These are phyloP conservation scores for Ceyx margarethae DNA, from an alignment of 2,113 vertebrate species.

Conservation along the genomic window DNA sequence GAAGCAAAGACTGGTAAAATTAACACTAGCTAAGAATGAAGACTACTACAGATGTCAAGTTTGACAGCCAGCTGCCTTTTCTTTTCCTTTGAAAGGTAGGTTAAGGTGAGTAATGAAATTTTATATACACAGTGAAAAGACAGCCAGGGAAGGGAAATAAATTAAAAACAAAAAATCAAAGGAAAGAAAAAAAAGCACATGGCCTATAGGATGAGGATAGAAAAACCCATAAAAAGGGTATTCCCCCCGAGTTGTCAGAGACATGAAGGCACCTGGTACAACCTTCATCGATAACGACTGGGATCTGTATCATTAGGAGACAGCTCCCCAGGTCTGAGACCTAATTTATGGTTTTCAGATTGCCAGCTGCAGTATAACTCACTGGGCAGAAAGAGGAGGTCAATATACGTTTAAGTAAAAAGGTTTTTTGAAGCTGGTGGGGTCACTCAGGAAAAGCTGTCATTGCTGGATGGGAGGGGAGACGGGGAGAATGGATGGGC, in stretches of 20 bases:
- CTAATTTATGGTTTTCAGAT: constrained; percentile 70
- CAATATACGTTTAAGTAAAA: constrained; percentile 81
- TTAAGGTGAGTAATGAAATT: neutral
- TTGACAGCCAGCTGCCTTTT: neutral
- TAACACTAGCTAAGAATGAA: neutral
- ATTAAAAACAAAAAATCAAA: neutral
- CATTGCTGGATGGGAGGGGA: neutral
- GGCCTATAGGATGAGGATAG: neutral
- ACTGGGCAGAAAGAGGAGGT: constrained; percentile 68
- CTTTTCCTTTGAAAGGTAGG: neutral
- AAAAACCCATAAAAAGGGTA: neutral
- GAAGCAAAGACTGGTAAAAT: neutral
- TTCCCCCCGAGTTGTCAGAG: neutral
- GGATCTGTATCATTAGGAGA: constrained; percentile 40
- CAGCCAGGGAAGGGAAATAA: neutral
- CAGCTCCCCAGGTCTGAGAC: constrained; percentile 33
- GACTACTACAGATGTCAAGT: neutral
- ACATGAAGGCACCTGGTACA: constrained; percentile 12
- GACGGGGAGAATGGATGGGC: neutral
- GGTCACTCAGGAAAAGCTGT: constrained; percentile 68
- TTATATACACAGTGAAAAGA: neutral
- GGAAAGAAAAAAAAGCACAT: neutral
- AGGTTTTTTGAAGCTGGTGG: constrained; percentile 67
- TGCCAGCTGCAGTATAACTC: constrained; percentile 72
- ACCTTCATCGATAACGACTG: neutral